Base-by-base conservation (phyloP, 2,888 invertebrate species). In the Polietes domitor region DNA sequence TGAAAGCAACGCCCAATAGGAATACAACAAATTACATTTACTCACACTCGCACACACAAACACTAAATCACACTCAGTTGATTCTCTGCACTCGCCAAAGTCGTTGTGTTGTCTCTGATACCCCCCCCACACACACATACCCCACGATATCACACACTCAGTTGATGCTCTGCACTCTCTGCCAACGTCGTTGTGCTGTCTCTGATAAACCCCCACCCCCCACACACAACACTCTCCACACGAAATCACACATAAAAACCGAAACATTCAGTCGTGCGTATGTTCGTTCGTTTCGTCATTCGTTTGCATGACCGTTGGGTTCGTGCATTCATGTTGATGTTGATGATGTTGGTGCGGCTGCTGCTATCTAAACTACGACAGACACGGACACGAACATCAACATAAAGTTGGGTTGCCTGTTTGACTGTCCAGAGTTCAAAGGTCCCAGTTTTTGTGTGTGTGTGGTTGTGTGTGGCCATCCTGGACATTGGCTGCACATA, bases 391-490 rank as follows among this genome's bases (percentile, higher is more conserved):
- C 19, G 37, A 41, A 65, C 65, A 37, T 17, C n/a, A 61, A 21
- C 28, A 26, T 47, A 15, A 47, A 15, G 43, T 10, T 3, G n/a
- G 9, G 43, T 61, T 61, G 19, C 26, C 26, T 24, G n/a, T n/a
- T n/a, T n/a, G 37, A 12, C 37, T 37, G 37, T 2, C 65, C 65
- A 65, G 41, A 65, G 65, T 65, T 65, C 65, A 65, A 65, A 65
- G 65, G 37, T 65, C 65, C 37, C 65, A 21, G 65, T n/a, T 32
- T 37, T 37, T 37, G 9, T 3, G 32, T 3, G 32, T 32, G 32
- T 3, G 32, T 32, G 32, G 32, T 3, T 3, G 32, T 32, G 37
- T 9, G 9, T 65, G 2, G 6, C 37, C n/a, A 21, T n/a, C n/a
- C n/a, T n/a, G n/a, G n/a, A n/a, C n/a, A n/a, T n/a, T n/a, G n/a